Conservation (phyloP, 2,797 vertebrate species). For the Notolepis coatsorum region DNA sequence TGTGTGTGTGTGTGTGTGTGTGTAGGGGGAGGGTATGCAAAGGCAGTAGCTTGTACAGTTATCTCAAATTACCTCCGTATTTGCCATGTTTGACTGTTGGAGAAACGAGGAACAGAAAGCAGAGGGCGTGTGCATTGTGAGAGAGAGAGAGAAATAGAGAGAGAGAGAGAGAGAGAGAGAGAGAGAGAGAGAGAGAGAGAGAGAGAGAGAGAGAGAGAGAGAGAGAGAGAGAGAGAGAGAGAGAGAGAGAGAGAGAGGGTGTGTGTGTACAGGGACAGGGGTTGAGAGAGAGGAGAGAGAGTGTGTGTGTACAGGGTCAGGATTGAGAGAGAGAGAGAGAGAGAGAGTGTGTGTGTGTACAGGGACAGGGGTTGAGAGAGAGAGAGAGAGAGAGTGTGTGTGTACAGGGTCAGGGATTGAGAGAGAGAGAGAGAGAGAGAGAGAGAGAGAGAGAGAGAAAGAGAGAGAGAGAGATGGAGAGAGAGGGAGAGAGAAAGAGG, state of each 20-base stretch:
- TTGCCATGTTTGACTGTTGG: not conserved
- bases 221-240: slow-evolving; percentile 4
- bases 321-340: not conserved
- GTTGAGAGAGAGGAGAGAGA: not conserved
- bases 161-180: not conserved
- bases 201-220: not conserved
- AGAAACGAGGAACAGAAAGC: too few relatives aligned
- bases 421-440: not conserved
- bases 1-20: not conserved
- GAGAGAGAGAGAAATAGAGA: slow-evolving; percentile 1
- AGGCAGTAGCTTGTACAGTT: slow-evolving; percentile 23
- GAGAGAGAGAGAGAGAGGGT: not conserved
- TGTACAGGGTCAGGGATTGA: slow-evolving; percentile 2
- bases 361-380: not conserved
- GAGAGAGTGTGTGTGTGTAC: not conserved
- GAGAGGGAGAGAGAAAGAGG: slow-evolving; percentile 3
- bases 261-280: too few relatives aligned
- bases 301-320: not conserved
- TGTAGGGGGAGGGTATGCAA: not conserved
- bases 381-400: not conserved
- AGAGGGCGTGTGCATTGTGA: too few relatives aligned
- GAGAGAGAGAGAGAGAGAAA: slow-evolving; percentile 11
- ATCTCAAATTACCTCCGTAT: slow-evolving; percentile 23
- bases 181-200: not conserved
- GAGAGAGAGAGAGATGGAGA: not conserved